Evolutionary conservation across 2,888 invertebrate genomes (phyloP).

Genomic region (Apoderus coryli): DNA sequence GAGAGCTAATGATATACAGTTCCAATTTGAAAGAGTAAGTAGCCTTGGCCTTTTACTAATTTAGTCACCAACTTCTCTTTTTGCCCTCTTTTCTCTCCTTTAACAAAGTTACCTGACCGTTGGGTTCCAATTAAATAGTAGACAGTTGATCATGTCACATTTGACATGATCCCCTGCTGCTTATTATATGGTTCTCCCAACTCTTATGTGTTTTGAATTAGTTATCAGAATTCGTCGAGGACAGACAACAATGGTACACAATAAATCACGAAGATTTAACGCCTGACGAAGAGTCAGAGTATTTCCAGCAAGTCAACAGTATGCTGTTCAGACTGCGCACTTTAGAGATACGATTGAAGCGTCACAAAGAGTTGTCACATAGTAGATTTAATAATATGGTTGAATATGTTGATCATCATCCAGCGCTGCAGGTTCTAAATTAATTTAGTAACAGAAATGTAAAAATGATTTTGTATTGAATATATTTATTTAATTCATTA

Average conservation of each 20-base stretch:
- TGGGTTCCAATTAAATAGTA: too few species aligned
- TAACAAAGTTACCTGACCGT: too few species aligned
- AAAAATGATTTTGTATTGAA: constrained; percentile 1
- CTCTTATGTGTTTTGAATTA: too few species aligned
- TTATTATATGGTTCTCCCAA: too few species aligned
- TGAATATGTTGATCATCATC: constrained; percentile 18
- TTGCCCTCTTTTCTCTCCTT: too few species aligned
- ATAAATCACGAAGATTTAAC: constrained; percentile 42
- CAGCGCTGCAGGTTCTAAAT: constrained; percentile 12
- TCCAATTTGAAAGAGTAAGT: constrained; percentile 46
- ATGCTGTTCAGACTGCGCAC: constrained; percentile 37
- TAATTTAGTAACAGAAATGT: not conserved
- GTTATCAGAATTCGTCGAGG: constrained; percentile 37
- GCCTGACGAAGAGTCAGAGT: constrained; percentile 43
- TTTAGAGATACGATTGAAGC: constrained; percentile 44
- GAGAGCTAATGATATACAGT: constrained; percentile 48
- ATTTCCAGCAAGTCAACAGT: constrained; percentile 38
- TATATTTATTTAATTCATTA: constrained; percentile 3
- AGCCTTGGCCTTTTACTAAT: constrained; percentile 2
- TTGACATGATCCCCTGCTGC: too few species aligned
- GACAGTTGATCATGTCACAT: too few species aligned
- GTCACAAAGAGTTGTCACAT: constrained; percentile 42
- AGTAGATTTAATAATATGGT: constrained; percentile 5
- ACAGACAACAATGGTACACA: constrained; percentile 42
- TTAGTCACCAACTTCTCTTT: too few species aligned